These are phyloP conservation scores for Helicoverpa armigera DNA, from an alignment of 1,140 invertebrate species.

Conservation along the genomic window DNA sequence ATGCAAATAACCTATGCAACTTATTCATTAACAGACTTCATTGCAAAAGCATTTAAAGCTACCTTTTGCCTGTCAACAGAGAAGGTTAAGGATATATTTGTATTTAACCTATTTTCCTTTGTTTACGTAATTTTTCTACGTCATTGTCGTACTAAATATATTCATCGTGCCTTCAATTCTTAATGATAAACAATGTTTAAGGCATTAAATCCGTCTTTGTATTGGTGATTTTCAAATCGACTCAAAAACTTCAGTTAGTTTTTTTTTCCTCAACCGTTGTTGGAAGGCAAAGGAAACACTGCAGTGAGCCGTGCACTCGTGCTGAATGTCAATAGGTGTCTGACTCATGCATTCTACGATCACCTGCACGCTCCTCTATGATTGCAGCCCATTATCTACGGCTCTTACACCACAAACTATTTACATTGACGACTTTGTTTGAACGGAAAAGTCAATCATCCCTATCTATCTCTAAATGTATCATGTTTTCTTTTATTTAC, in stretches of 20 bases:
- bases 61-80: not conserved
- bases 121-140: not conserved
- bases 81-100: not conserved
- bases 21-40: no score
- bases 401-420: not conserved
- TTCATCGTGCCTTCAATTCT: not conserved
- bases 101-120: not conserved
- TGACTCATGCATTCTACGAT: slow-evolving; percentile 40
- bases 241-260: not conserved
- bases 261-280: slow-evolving; percentile 25
- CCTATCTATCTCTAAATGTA: not conserved
- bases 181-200: no score
- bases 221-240: not conserved
- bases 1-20: no score
- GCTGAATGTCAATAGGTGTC: slow-evolving; percentile 44
- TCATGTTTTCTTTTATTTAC: not conserved
- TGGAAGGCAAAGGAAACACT: slow-evolving; percentile 39
- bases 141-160: not conserved
- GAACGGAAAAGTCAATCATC: not conserved
- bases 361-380: slow-evolving; percentile 32
- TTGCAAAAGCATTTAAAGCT: no score
- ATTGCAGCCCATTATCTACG: slow-evolving; percentile 7
- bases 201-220: not conserved
- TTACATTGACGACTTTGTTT: slow-evolving; percentile 12
- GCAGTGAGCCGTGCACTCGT: slow-evolving; percentile 22